Percentiles rank a stretch among this genome's conserved stretches.
Evolutionary conservation across 1,140 invertebrate genomes (phyloP).

Genomic region (Achatina immaculata): DNA sequence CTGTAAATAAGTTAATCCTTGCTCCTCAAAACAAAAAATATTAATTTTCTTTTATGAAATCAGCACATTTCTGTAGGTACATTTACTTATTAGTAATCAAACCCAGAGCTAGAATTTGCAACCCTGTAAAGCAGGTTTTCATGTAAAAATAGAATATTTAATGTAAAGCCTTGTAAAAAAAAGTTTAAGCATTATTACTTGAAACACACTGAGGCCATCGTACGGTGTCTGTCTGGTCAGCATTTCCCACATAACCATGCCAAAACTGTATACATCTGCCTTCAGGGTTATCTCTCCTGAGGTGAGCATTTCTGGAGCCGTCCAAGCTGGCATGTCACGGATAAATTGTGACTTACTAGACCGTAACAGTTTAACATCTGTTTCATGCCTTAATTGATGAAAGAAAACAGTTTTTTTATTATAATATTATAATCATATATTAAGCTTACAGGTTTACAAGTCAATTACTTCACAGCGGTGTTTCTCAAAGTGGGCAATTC

Average conservation of each 20-base stretch:
- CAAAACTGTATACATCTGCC: conserved; percentile 97
- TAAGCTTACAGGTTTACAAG: too few species aligned
- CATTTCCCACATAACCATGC: conserved; percentile 96
- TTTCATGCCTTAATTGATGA: conserved; percentile 57
- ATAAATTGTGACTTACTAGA: conserved; percentile 43
- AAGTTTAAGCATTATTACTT: conserved; percentile 56
- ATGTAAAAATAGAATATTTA: too few species aligned
- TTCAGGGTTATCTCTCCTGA: conserved; percentile 63
- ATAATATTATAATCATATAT: too few species aligned
- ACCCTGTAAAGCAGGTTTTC: too few species aligned
- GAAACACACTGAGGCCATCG: conserved; percentile 77
- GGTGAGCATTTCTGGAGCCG: conserved; percentile 64
- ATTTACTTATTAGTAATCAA: too few species aligned
- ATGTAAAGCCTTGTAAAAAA: too few species aligned
- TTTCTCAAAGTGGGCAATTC: background rate
- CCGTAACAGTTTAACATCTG: conserved; percentile 51
- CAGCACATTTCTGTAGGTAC: too few species aligned
- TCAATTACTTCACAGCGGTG: too few species aligned
- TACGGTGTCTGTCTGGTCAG: conserved; percentile 94
- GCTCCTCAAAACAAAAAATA: too few species aligned
- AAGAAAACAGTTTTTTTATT: background rate
- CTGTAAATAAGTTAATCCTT: too few species aligned
- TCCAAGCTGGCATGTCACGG: conserved; percentile 59
- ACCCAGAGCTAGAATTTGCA: too few species aligned
- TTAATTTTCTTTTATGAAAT: too few species aligned